Evolutionary conservation across 2,888 invertebrate species (phyloP), one percentile per base, ranked within the genome.

Genomic region (Atrina japonica): DNA sequence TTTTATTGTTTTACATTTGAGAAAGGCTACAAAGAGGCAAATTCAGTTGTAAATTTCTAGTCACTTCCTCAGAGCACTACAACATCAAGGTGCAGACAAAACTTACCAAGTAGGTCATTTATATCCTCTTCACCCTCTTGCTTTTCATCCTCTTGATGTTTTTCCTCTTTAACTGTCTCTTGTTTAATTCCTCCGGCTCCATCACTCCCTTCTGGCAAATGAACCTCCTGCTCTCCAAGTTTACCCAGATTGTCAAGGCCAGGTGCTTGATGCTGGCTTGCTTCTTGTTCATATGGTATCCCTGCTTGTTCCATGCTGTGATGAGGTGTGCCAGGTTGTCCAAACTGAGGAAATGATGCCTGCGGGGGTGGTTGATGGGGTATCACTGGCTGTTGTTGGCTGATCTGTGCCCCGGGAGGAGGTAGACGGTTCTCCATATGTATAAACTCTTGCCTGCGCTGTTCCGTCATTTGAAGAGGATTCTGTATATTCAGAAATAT

Each of bases 21-120:
- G 35, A 11, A 35, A 35, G 5, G 35, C 35, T 11, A 35, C 6
- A 35, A 35, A 35, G 11, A 35, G 5, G 35, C 11, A 35, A 35
- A 11, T 11, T 7, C 11, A 7, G 35, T 35, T 35, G n/a, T n/a
- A n/a, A n/a, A n/a, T n/a, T n/a, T n/a, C n/a, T n/a, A n/a, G n/a
- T n/a, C n/a, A n/a, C n/a, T n/a, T n/a, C n/a, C n/a, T n/a, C n/a
- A n/a, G n/a, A n/a, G n/a, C n/a, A n/a, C n/a, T n/a, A n/a, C n/a
- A n/a, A 55, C 35, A 30, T 5, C 29, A 55, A 6, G 14, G 18
- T 21, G 50, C 18, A 65, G 43, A 14, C 16, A 27, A 23, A 41
- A 76, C 83, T 77, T 73, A 85, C 86, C 83, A 7, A 87, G 74
- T 45, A 87, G 73, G 66, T 87, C 83, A 40, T 73, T 78, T 14